phyloP scores from a whole-genome alignment of 2,797 vertebrate species.

The Rhincodon typus region DNA sequence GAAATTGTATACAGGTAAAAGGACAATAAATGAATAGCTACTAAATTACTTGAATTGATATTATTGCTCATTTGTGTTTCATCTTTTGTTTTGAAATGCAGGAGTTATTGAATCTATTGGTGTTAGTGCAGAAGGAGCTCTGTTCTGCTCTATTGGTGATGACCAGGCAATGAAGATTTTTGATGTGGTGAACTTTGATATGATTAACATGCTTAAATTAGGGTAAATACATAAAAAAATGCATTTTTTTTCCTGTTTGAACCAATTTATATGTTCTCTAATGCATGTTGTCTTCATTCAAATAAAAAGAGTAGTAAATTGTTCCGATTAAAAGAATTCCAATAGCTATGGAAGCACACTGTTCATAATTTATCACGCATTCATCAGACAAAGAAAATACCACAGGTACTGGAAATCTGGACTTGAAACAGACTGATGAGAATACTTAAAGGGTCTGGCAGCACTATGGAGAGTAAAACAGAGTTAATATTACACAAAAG shows the following conservation, averaged over 20 bases:
- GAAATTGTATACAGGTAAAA: not conserved
- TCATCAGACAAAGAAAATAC: not conserved
- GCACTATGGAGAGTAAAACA: not conserved
- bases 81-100: slow-evolving; percentile 46
- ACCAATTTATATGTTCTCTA: not conserved
- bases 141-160: slow-evolving; percentile 90
- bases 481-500: not conserved
- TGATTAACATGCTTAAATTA: slow-evolving; percentile 98
- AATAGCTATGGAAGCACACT: not conserved
- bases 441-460: not conserved
- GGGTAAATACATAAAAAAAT: slow-evolving; percentile 63
- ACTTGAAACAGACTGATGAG: not conserved
- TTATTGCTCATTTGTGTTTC: not conserved
- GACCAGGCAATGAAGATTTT: slow-evolving; percentile 98
- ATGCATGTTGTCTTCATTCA: not conserved
- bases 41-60: not conserved
- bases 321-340: not conserved
- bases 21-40: not conserved
- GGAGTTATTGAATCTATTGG: slow-evolving; percentile 87
- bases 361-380: too few relatives aligned
- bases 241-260: not conserved
- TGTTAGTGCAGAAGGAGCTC: slow-evolving; percentile 82
- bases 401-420: not conserved
- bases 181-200: slow-evolving; percentile 97
- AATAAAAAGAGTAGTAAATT: not conserved